Conservation (phyloP, 1,140 invertebrate species). For the Drosophila athabasca region DNA sequence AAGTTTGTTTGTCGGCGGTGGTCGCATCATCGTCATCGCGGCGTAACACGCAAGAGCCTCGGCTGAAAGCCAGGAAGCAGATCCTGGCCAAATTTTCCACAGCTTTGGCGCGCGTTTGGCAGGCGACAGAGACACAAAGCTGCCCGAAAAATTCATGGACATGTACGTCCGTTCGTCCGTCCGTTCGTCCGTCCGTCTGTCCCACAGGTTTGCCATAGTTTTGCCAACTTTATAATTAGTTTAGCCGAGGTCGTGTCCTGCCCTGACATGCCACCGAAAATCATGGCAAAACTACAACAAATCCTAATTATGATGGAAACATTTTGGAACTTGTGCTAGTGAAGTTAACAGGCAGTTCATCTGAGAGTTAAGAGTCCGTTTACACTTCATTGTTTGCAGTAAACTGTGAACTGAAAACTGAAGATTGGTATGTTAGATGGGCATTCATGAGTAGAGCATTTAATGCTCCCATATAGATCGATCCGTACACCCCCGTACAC, state of each 20-base stretch:
- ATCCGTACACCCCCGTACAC: not conserved
- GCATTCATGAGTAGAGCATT: no score
- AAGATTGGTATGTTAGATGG: no score
- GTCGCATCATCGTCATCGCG: conserved; percentile 48
- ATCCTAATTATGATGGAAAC: conserved; percentile 1
- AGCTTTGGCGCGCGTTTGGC: conserved; percentile 50
- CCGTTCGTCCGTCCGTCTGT: conserved; percentile 27
- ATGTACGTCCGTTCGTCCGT: conserved; percentile 43
- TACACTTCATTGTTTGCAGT: no score
- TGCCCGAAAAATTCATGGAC: conserved; percentile 59
- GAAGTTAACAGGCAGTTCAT: no score
- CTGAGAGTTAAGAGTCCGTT: no score
- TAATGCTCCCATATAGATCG: no score
- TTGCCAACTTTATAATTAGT: conserved; percentile 68
- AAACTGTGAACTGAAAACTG: no score
- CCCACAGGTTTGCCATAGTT: conserved; percentile 49
- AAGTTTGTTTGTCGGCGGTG: conserved; percentile 57
- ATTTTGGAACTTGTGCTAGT: not conserved
- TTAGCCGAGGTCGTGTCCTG: conserved; percentile 43
- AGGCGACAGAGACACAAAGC: conserved; percentile 27
- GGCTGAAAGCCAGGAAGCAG: conserved; percentile 64
- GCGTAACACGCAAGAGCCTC: conserved; percentile 12
- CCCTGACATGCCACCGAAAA: conserved; percentile 32
- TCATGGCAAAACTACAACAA: not conserved
- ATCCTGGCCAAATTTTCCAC: conserved; percentile 70